Conservation (phyloP, 2,888 invertebrate species). For the Xanthia togata region DNA sequence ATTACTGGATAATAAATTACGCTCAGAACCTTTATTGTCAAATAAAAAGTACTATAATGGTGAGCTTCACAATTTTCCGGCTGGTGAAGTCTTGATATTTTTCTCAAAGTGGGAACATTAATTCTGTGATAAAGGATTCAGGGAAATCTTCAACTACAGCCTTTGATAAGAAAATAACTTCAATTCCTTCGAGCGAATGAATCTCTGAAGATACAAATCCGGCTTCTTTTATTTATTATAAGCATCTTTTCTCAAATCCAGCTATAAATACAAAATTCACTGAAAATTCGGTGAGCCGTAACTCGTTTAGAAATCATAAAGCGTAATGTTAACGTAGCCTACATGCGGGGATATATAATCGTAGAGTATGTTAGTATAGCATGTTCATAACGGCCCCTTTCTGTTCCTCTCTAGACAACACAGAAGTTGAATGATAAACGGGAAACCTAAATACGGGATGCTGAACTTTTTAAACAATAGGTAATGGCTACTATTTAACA, state of each 20-base stretch:
- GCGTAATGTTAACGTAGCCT: too few species aligned
- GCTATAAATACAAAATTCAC: background rate
- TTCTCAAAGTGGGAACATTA: background rate
- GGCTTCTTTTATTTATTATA: background rate
- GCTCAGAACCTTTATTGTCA: background rate
- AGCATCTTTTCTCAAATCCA: background rate
- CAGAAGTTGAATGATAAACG: constrained; percentile 32
- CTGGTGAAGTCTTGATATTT: background rate
- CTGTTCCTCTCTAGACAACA: background rate
- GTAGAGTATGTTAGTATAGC: background rate
- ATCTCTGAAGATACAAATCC: background rate
- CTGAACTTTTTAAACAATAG: constrained; percentile 31
- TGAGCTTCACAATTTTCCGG: background rate
- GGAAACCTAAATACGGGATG: constrained; percentile 5
- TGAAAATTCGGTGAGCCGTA: background rate
- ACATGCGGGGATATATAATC: background rate
- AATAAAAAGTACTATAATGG: background rate
- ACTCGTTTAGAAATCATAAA: background rate
- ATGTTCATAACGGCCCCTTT: background rate
- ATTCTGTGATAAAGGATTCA: background rate
- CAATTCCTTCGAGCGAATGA: background rate
- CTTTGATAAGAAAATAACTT: background rate
- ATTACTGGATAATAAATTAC: constrained; percentile 3
- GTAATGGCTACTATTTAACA: constrained; percentile 25
- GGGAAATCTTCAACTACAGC: background rate